phyloP scores from a whole-genome alignment of 2,113 vertebrate species.

The Polyodon spathula region DNA sequence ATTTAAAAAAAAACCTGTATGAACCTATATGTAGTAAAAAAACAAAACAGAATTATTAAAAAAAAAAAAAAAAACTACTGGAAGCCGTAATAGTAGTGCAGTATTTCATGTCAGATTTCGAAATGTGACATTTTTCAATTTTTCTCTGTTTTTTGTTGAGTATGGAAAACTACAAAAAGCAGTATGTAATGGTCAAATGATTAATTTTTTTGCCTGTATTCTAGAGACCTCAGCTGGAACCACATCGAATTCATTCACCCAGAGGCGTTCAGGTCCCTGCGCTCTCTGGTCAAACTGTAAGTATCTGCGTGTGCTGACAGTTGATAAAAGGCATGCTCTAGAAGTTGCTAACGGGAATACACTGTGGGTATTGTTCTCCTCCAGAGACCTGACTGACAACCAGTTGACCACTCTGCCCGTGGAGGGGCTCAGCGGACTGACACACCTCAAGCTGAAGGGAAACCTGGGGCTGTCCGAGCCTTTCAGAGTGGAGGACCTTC shows the following conservation, averaged over 20 bases:
- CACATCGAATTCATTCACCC: constrained; percentile 73
- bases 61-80: too few species aligned
- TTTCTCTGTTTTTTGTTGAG: too few species aligned
- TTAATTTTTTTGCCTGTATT: constrained; percentile 19
- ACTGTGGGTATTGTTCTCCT: background rate
- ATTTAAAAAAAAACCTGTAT: too few species aligned
- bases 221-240: constrained; percentile 88
- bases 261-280: constrained; percentile 74
- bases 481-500: constrained; percentile 78
- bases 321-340: background rate
- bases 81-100: too few species aligned
- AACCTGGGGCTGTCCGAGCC: constrained; percentile 71
- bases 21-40: too few species aligned
- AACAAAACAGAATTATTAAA: too few species aligned
- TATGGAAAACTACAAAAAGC: too few species aligned
- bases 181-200: background rate
- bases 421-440: constrained; percentile 68
- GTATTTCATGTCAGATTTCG: too few species aligned
- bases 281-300: constrained; percentile 84
- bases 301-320: constrained; percentile 32
- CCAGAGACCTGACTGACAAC: constrained; percentile 81
- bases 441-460: constrained; percentile 82
- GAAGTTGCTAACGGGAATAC: background rate
- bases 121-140: too few species aligned
- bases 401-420: constrained; percentile 66